Base-by-base conservation (phyloP, 2,888 invertebrate species). In the Tromatobia lineatoria region DNA sequence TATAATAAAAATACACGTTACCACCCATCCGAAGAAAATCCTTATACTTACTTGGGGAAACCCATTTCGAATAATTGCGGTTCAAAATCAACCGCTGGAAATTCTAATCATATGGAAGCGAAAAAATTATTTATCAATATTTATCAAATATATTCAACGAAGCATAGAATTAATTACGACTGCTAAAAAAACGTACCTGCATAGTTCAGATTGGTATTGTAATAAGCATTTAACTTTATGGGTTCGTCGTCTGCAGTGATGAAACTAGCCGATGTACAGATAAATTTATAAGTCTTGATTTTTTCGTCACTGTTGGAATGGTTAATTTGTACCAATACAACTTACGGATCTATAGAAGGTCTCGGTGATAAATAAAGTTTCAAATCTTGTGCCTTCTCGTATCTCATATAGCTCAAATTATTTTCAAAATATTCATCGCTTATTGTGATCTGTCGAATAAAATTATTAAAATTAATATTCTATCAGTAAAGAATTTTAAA, bases 21-120 rank as follows among this genome's bases (percentile, higher is more conserved):
- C 13, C 7, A 11, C 25, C 0, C 13, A 71, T 54, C 0, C 7
- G 15, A 79, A 20, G n/a, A 11, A 34, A 29, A 15, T 2, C 0
- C 0, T 64, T 42, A 13, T 3, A 23, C 70, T 75, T 91, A 94
- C 94, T 93, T 82, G 20, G 88, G 88, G 47, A 86, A 50, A 6
- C 70, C 47, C 10, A 82, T 66, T 6, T 86, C 81, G 20, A 87
- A 88, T 3, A 87, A 76, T 10, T 87, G 88, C 57, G 81, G 11
- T 70, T 88, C 86, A n/a, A 88, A 86, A 47, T 86, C 82, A 10
- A 82, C 87, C 3, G 87, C 88, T 11, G 88, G 85, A 4, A 87
- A 38, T 42, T 78, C 87, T 89, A 70, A 10, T 23, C 34, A 7
- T 4, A 34, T 2, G 6, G 13, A 45, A 15, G 0, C 45, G n/a